Conservation (phyloP, 2,113 vertebrate species). For the zebrafish (Danio rerio) region GRCz12tu NC_133184.1:3203001-3203500, state of each 20-base stretch:
- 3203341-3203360: neutral
- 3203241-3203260: too few relatives aligned
- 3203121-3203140: slow-evolving; percentile 90
- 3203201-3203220: neutral
- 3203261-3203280: too few relatives aligned
- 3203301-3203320: neutral
- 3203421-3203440: slow-evolving; percentile 37
- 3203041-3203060: slow-evolving; percentile 97
- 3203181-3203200: slow-evolving; percentile 28
- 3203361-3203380: neutral
- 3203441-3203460: slow-evolving; percentile 73
- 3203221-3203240: neutral
- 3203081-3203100: slow-evolving; percentile 37
- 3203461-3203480: slow-evolving; percentile 93
- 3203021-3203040: slow-evolving; percentile 81
- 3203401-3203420: neutral
- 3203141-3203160: slow-evolving; percentile 89
- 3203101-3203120: slow-evolving; percentile 84
- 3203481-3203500: slow-evolving; percentile 97
- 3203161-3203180: slow-evolving; percentile 71
- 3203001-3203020: slow-evolving; percentile 61
- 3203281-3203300: too few relatives aligned
- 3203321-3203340: neutral
- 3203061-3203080: slow-evolving; percentile 68
- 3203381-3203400: neutral